Evolutionary conservation across 2,888 invertebrate genomes (phyloP).

Genomic region (Ectemnius cavifrons): DNA sequence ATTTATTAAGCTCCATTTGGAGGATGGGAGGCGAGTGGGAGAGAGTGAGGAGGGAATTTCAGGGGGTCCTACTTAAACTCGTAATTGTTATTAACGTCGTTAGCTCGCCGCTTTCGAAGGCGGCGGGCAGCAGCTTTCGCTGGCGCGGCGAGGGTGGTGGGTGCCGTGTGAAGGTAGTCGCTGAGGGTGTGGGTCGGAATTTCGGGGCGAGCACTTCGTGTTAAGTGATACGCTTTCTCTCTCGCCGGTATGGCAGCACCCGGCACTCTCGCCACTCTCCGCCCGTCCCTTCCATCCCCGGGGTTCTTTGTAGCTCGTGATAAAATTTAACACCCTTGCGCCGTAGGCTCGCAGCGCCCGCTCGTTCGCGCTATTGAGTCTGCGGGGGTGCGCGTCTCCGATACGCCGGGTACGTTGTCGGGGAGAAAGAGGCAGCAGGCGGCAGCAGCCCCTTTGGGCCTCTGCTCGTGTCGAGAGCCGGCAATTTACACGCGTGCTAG

Average conservation of each 20-base stretch:
- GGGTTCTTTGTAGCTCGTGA: conserved; percentile 55
- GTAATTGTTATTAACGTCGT: conserved; percentile 58
- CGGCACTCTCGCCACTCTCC: conserved; percentile 28
- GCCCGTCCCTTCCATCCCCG: conserved; percentile 26
- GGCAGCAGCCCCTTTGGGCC: conserved; percentile 30
- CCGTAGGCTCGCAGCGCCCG: conserved; percentile 40
- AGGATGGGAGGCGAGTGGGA: neutral
- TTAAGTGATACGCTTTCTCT: conserved; percentile 53
- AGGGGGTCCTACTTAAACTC: conserved; percentile 43
- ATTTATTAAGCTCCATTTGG: conserved; percentile 11
- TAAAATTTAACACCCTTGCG: conserved; percentile 58
- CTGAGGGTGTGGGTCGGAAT: conserved; percentile 20
- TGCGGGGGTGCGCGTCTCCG: conserved; percentile 13
- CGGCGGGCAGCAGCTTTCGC: neutral
- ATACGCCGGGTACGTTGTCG: neutral
- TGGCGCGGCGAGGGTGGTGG: conserved; percentile 45
- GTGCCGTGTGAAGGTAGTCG: conserved; percentile 10
- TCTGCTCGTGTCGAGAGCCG: conserved; percentile 56
- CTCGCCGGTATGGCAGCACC: neutral
- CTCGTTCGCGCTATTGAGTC: conserved; percentile 56
- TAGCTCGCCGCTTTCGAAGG: conserved; percentile 11
- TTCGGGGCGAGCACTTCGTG: conserved; percentile 36
- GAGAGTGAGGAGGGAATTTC: conserved; percentile 35
- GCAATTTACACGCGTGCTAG: conserved; percentile 56
- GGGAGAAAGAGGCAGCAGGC: too few species aligned